Evolutionary conservation across 2,888 invertebrate species (phyloP), one percentile per base, ranked within the genome.

Genomic region (Dryocosmus kuriphilus): DNA sequence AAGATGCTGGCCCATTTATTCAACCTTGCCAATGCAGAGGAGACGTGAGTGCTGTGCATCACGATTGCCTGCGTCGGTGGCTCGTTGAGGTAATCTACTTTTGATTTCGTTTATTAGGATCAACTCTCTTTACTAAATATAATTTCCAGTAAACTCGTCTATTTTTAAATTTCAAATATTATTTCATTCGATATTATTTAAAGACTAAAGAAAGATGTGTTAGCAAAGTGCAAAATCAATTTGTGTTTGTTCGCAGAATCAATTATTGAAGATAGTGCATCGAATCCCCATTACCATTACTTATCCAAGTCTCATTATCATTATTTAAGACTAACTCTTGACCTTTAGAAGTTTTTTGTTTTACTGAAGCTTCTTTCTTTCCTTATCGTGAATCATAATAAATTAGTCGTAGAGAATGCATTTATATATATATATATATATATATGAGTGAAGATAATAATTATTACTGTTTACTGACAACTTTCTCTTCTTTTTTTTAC

Each of bases 1-100:
- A 93, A 27, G 97, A 98, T 88, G 93, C 93, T 71, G 94, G 94
- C 19, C 96, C 96, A 1, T 93, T 98, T 79, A 98, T 98, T 89
- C 95, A 96, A 86, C 98, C 98, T 16, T 98, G 98, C 88, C 95
- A 95, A 77, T 98, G 98, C 91, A 95, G 96, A 63, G 98, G 98
- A 11, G 98, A 98, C 92, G 97, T 97, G n/a, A 96, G 97, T 79
- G 96, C 96, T 41, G 98, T 98, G 74, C 97, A 98, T 92, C 97
- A 98, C 90, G 97, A 98, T 91, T 98, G 98, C 90, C 93, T 98
- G 76, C 94, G 97, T 80, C 94, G 96, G 81, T 98, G 98, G 98
- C 94, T 98, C 1, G 96, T 97, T 76, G 97, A 98, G 94, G 97
- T 96, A 87, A 77, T 75, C 41, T 60, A 63, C 60, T 65, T 24